Conservation (phyloP, 1,140 invertebrate genomes). For the Conus betulinus region DNA sequence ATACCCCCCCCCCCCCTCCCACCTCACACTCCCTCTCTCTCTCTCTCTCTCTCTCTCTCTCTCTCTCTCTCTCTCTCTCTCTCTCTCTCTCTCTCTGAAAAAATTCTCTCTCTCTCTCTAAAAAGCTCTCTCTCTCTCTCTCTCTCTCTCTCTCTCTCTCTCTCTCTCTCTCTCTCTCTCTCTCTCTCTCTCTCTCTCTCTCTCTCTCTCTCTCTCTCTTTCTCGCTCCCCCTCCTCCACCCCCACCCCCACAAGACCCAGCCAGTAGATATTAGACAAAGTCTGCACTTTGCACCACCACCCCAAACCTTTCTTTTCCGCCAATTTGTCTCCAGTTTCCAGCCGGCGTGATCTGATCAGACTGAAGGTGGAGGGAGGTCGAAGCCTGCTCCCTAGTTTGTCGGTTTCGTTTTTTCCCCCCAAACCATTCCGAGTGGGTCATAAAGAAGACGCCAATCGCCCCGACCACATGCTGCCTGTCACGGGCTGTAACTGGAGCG, state of each 20-base stretch:
- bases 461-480: conserved; percentile 7
- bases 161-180: no score
- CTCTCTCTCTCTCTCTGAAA: no score
- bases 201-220: no score
- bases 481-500: conserved; percentile 3
- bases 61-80: no score
- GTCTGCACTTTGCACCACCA: background rate
- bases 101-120: no score
- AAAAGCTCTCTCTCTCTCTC: no score
- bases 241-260: no score
- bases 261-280: background rate
- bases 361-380: background rate
- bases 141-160: no score
- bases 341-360: conserved; percentile 3
- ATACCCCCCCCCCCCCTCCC: background rate
- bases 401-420: background rate
- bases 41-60: no score
- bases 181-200: no score
- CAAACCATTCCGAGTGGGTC: background rate
- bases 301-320: conserved; percentile 21
- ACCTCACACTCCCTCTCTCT: no score
- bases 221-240: no score
- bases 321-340: conserved; percentile 27
- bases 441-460: conserved; percentile 10
- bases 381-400: conserved; percentile 6